Evolutionary conservation across 2,888 invertebrate genomes (phyloP).

Genomic region (Alviniconcha strummeri): DNA sequence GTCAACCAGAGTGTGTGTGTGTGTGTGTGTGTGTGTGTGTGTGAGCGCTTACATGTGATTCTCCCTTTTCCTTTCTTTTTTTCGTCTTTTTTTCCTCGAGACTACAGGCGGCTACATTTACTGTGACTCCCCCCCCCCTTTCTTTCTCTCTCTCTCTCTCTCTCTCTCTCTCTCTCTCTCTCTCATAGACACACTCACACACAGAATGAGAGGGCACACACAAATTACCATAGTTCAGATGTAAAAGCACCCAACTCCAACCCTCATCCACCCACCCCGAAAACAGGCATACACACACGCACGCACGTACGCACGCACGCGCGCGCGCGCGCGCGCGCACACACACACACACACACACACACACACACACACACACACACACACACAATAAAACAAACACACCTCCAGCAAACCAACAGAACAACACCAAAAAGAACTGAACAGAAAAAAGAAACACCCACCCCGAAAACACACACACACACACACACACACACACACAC

Average conservation of each 20-base stretch:
- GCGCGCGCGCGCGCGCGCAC: no score
- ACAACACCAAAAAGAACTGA: no score
- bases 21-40: conserved; percentile 3
- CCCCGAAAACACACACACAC: not conserved
- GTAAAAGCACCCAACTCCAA: no score
- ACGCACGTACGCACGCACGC: no score
- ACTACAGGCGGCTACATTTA: no score
- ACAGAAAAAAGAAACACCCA: not conserved
- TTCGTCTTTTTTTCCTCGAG: not conserved
- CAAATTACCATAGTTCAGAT: no score
- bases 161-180: conserved; percentile 1
- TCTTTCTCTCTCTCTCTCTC: not conserved
- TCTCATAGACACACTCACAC: not conserved
- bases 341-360: conserved; percentile 1
- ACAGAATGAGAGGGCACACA: no score
- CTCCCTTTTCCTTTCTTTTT: not conserved
- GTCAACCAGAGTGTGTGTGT: not conserved
- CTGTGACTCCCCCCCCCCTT: not conserved
- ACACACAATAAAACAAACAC: not conserved
- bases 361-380: conserved; percentile 3
- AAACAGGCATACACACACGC: no score
- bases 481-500: not conserved
- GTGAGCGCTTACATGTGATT: not conserved
- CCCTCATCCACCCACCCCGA: no score
- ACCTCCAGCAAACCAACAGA: not conserved